phyloP scores from a whole-genome alignment of 2,888 invertebrate species.

The Mythimna impura region DNA sequence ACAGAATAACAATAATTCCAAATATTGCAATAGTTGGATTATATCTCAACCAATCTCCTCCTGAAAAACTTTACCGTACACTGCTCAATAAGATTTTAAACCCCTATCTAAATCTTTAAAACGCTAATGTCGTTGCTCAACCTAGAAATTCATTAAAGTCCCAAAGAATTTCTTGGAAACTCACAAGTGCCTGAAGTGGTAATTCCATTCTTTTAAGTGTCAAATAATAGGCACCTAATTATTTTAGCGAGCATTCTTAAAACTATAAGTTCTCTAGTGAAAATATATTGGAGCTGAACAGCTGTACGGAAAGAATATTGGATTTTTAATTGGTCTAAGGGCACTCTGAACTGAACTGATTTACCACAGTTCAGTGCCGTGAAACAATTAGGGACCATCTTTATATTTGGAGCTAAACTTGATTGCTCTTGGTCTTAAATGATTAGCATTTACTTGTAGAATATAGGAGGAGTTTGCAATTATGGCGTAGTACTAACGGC shows the following conservation, averaged over 20 bases:
- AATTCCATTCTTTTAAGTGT: constrained; percentile 64
- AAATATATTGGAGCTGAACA: constrained; percentile 28
- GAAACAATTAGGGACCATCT: constrained; percentile 26
- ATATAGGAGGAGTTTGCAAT: not conserved
- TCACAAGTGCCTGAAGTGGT: constrained; percentile 52
- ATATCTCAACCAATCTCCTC: not conserved
- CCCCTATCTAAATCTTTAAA: not conserved
- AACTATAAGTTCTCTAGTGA: constrained; percentile 40
- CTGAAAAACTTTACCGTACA: not conserved
- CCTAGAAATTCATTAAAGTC: constrained; percentile 57
- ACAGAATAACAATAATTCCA: too few species aligned
- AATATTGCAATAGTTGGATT: too few species aligned
- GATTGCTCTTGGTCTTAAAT: constrained; percentile 11
- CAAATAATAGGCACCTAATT: constrained; percentile 62
- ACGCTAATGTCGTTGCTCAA: constrained; percentile 28
- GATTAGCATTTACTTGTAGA: not conserved
- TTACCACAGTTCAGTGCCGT: constrained; percentile 11
- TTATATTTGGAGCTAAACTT: constrained; percentile 17
- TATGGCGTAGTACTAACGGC: too few species aligned
- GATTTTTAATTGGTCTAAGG: constrained; percentile 55
- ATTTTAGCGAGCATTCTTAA: constrained; percentile 50
- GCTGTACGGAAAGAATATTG: constrained; percentile 46
- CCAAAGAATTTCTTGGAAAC: constrained; percentile 60
- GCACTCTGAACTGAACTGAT: constrained; percentile 5
- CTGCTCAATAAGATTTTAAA: too few species aligned